Conservation (phyloP, 23 tunicate species). For the Phallusia fumigata region DNA sequence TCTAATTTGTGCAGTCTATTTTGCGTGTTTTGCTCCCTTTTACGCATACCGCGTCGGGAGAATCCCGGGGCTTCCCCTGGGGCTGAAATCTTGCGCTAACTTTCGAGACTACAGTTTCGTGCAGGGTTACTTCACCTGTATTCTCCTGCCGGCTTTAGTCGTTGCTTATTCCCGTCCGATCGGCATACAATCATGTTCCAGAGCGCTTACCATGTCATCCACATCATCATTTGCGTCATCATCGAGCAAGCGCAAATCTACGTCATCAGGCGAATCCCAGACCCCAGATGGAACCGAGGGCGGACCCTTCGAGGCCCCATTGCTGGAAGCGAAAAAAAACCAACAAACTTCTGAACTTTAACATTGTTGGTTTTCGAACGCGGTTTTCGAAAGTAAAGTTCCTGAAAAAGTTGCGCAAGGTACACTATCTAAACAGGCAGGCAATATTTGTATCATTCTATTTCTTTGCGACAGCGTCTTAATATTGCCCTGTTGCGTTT, state of each 20-base stretch:
- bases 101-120: constrained; percentile 24
- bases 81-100: constrained; percentile 5
- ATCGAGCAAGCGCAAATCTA: constrained; percentile 1
- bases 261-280: neutral
- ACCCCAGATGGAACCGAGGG: neutral
- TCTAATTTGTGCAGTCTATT: neutral
- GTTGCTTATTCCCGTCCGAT: constrained; percentile 23
- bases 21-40: neutral
- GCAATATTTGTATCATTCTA: no score
- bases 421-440: no score
- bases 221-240: constrained; percentile 1
- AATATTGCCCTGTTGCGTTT: no score
- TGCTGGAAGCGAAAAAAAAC: neutral
- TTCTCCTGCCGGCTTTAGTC: constrained; percentile 16
- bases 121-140: constrained; percentile 15
- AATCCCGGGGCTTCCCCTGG: constrained; percentile 9
- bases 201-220: neutral
- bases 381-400: no score
- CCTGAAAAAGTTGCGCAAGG: no score
- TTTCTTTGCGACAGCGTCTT: no score
- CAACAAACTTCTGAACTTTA: neutral
- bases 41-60: constrained; percentile 1
- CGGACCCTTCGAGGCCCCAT: neutral
- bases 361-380: neutral
- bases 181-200: constrained; percentile 6